Base-by-base conservation (phyloP, 64 coral and sea anemone genomes). In the Montipora capricornis region DNA sequence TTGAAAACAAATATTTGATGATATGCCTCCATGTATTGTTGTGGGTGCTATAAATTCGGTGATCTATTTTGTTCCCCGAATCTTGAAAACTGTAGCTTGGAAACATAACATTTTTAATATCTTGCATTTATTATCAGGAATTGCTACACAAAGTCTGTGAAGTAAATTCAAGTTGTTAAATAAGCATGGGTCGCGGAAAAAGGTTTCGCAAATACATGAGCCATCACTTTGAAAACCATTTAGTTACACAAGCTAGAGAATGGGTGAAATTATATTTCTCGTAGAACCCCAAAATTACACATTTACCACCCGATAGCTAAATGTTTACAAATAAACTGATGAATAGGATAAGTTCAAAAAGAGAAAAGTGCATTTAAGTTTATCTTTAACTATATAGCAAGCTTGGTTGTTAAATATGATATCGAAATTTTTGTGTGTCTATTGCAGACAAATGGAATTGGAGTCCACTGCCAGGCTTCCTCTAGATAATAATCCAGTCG, bases 201-300 rank as follows among this genome's bases (percentile, higher is more conserved):
- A 87, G 1, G 83, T 87, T 87, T 20, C 10, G 83, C 19, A 87
- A 87, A 87, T 73, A 87, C 53, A 87, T 87, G 83, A 87, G 83
- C 71, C 83, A 61, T 87, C 83, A 87, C 71, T 87, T 87, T 87
- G 83, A 87, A 87, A 87, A 87, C 83, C 83, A 87, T 24, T 87
- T 87, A 87, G 83, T 87, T 87, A 87, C 48, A 87, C 13, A 87
- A 87, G 83, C 83, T 87, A 87, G 83, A 87, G 83, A 87, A 87
- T 70, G 53, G 83, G 83, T 87, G 69, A 87, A 87, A 87, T 87
- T 70, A 87, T 87, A 68, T 87, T 87, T 87, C 62, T 64, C 64
- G 83, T 87, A 87, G 83, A 87, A 87, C 48, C 83, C 66, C 64
- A 69, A 87, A 87, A 87, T 87, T 87, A 87, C 83, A 87, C 83